A percentile compares a stretch with the other conserved stretches of the same genome.
phyloP scores from a whole-genome alignment of 2,797 vertebrate species.

The Sylvilagus floridanus region DNA sequence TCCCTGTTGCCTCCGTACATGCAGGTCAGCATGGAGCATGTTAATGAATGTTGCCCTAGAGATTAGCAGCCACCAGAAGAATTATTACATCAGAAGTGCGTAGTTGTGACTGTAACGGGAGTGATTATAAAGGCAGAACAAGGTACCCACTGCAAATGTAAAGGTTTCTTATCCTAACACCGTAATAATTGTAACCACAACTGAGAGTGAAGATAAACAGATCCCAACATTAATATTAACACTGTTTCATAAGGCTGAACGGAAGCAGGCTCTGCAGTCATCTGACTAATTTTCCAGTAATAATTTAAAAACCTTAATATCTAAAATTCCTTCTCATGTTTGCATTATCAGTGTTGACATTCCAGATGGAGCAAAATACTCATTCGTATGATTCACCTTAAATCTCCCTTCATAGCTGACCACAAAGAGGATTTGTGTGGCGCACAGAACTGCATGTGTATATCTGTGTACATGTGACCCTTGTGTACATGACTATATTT shows the following conservation, averaged over 20 bases:
- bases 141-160: constrained; percentile 51
- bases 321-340: constrained; percentile 58
- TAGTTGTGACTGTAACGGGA: constrained; percentile 23
- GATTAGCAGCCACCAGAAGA: constrained; percentile 24
- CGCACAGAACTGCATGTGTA: background rate
- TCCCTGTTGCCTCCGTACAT: background rate
- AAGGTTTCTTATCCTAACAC: constrained; percentile 67
- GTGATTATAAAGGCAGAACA: constrained; percentile 54
- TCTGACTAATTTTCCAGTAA: constrained; percentile 65
- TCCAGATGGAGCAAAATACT: constrained; percentile 34
- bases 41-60: constrained; percentile 35
- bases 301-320: constrained; percentile 54
- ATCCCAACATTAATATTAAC: constrained; percentile 57
- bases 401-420: background rate
- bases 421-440: constrained; percentile 29
- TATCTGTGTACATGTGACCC: background rate
- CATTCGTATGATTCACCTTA: constrained; percentile 42
- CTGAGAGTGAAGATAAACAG: constrained; percentile 62
- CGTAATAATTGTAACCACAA: constrained; percentile 49
- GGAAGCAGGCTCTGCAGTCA: constrained; percentile 55
- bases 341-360: constrained; percentile 55
- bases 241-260: background rate
- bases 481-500: background rate
- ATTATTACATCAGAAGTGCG: constrained; percentile 36
- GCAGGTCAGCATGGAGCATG: background rate